These are phyloP conservation scores for Boulengerochromis microlepis DNA, from an alignment of 2,113 vertebrate genomes.

Conservation along the genomic window DNA sequence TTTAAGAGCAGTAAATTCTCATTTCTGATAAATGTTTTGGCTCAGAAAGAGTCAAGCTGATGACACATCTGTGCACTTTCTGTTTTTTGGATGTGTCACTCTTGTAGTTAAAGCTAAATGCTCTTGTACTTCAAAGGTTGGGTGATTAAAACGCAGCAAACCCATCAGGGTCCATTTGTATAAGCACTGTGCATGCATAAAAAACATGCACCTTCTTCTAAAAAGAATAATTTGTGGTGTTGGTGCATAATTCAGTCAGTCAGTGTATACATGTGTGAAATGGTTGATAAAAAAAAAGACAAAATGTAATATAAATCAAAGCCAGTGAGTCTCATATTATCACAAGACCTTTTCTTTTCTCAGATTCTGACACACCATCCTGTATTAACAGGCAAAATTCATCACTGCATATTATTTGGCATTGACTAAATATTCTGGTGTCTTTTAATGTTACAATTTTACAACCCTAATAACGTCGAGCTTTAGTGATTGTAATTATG, in stretches of 20 bases:
- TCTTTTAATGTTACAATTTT: neutral
- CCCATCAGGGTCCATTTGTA: neutral
- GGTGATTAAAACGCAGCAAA: neutral
- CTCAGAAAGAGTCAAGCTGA: neutral
- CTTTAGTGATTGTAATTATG: neutral
- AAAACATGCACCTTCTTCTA: neutral
- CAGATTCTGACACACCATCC: neutral
- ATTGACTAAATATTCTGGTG: neutral
- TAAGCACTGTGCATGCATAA: accelerated
- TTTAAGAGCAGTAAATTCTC: neutral
- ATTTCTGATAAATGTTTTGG: neutral
- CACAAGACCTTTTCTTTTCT: neutral
- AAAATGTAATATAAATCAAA: neutral
- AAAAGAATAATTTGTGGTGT: neutral
- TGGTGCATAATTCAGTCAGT: neutral
- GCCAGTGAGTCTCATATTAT: neutral
- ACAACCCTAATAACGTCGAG: accelerated
- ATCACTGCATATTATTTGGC: neutral
- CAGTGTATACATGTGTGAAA: neutral
- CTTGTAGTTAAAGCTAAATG: neutral
- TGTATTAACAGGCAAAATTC: neutral
- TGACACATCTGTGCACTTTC: neutral
- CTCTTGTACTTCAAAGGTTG: neutral
- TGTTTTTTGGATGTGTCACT: neutral
- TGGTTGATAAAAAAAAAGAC: neutral